Evolutionary conservation across 2,888 invertebrate species (phyloP).

Genomic region (Xestia c-nigrum): DNA sequence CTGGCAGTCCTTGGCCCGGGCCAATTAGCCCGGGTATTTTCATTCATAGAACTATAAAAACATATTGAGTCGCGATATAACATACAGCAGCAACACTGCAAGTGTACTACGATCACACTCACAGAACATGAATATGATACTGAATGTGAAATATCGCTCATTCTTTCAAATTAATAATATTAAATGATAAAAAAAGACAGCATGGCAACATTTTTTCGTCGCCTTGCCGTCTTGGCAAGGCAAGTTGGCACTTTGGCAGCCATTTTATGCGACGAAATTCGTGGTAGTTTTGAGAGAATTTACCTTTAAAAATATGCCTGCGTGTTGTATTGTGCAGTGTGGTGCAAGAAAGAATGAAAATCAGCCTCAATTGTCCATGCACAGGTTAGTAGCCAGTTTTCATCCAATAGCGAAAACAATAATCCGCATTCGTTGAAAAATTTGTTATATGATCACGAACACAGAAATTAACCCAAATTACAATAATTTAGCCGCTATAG

Average conservation of each 20-base stretch:
- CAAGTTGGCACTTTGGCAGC: not conserved
- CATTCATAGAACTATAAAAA: not conserved
- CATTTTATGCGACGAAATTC: not conserved
- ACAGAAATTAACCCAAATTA: too few relatives aligned
- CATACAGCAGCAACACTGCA: too few relatives aligned
- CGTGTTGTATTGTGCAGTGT: not conserved
- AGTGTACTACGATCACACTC: too few relatives aligned
- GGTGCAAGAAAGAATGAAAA: not conserved
- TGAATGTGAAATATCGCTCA: not conserved
- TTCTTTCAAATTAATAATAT: not conserved
- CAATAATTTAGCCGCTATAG: not conserved
- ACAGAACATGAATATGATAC: not conserved
- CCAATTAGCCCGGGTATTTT: not conserved
- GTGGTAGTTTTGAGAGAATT: not conserved
- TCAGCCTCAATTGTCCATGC: conserved; percentile 4
- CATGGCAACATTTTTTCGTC: not conserved
- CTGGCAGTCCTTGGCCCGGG: not conserved
- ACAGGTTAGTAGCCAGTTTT: not conserved
- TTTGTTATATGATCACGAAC: not conserved
- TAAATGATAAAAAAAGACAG: not conserved
- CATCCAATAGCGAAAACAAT: not conserved
- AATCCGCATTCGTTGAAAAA: not conserved
- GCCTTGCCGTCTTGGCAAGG: too few relatives aligned
- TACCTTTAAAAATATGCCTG: not conserved
- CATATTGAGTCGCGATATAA: too few relatives aligned